Evolutionary conservation across 2,113 vertebrate genomes (phyloP).

Genomic region (Mixornis gularis): DNA sequence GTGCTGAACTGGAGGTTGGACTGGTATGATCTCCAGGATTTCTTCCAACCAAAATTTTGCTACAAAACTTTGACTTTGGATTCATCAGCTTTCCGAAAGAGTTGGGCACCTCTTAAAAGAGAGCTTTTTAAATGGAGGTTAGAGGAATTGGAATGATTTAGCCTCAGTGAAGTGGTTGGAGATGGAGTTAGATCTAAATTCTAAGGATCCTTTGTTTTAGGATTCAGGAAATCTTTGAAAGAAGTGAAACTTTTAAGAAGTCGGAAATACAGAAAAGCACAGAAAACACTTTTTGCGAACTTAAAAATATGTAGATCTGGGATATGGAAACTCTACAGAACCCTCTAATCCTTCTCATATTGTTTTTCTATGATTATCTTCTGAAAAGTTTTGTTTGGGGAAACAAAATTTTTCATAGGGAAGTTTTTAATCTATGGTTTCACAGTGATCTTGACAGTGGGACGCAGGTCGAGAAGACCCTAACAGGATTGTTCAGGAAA

Average conservation of each 20-base stretch:
- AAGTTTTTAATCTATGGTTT: background rate
- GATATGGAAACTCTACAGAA: background rate
- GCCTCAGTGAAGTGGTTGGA: background rate
- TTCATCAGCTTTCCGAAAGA: background rate
- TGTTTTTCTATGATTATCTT: background rate
- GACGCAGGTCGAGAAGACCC: background rate
- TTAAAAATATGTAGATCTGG: background rate
- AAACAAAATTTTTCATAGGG: background rate
- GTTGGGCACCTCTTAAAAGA: background rate
- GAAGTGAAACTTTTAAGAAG: background rate
- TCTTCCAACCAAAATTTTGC: background rate
- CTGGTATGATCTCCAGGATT: background rate
- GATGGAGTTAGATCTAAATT: background rate
- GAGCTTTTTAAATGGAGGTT: background rate
- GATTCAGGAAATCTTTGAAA: background rate
- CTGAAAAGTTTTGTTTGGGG: background rate
- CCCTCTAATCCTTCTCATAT: background rate
- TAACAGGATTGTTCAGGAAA: background rate
- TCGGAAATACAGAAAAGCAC: background rate
- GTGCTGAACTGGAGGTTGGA: background rate
- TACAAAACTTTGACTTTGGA: background rate
- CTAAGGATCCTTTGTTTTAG: background rate
- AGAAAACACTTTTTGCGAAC: background rate
- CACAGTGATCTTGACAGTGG: background rate
- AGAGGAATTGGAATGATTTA: background rate